Conservation (phyloP, 2,888 invertebrate species). For the Liopterus haemorrhoidalis region DNA sequence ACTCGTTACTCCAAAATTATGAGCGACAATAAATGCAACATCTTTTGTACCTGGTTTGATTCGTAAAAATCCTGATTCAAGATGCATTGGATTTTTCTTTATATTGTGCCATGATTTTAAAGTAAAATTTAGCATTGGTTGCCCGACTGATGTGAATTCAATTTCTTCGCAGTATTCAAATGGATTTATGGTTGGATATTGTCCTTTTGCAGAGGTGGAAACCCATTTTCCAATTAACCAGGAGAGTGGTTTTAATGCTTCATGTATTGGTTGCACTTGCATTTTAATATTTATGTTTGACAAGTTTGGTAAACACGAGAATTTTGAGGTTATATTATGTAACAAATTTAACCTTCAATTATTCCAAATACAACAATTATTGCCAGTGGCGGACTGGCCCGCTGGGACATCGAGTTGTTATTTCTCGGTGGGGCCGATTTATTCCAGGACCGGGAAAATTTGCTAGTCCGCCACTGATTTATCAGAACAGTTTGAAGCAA, state of each 20-base stretch:
- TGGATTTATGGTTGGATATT: conserved; percentile 53
- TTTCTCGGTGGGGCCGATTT: too few species aligned
- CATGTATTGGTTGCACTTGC: conserved; percentile 44
- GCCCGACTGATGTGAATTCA: conserved; percentile 54
- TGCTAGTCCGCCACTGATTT: too few species aligned
- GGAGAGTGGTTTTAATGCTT: conserved; percentile 50
- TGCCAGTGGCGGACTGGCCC: too few species aligned
- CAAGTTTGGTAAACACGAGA: too few species aligned
- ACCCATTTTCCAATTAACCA: conserved; percentile 59
- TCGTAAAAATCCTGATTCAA: conserved; percentile 57
- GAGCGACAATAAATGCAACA: conserved; percentile 53
- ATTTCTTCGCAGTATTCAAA: conserved; percentile 55
- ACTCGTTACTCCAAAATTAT: conserved; percentile 57
- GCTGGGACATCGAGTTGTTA: too few species aligned
- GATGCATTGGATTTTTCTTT: conserved; percentile 54
- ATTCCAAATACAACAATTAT: too few species aligned
- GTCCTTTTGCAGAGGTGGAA: conserved; percentile 49
- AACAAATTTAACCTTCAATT: too few species aligned
- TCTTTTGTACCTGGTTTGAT: conserved; percentile 52
- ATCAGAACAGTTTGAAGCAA: too few species aligned
- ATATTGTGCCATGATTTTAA: conserved; percentile 51
- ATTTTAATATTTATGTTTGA: too few species aligned
- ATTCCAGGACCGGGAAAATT: too few species aligned
- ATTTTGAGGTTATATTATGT: too few species aligned
- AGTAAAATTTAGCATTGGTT: conserved; percentile 55